Evolutionary conservation across 2,888 invertebrate genomes (phyloP).

Genomic region (Alloplasta piceator): DNA sequence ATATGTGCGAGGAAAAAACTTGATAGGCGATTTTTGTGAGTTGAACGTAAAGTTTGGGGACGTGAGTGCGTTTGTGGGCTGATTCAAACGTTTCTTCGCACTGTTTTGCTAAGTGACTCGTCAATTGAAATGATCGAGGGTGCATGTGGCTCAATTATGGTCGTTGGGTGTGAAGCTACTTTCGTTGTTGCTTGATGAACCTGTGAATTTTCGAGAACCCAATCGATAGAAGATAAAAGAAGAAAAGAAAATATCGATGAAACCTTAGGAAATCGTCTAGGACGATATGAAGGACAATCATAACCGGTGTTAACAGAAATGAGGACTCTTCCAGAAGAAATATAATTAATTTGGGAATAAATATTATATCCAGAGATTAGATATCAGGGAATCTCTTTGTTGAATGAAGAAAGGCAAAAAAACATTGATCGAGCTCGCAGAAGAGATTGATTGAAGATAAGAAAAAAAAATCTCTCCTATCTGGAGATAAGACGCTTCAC

Average conservation of each 20-base stretch:
- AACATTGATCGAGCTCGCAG: too few species aligned
- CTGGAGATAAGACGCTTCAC: neutral
- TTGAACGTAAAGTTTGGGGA: too few species aligned
- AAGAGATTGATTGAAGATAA: neutral
- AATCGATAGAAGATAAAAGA: conserved; percentile 1
- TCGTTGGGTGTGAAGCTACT: conserved; percentile 7
- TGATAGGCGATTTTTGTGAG: too few species aligned
- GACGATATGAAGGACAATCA: neutral
- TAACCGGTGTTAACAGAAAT: too few species aligned
- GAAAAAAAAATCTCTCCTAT: neutral
- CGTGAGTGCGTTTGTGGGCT: too few species aligned
- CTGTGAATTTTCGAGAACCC: neutral
- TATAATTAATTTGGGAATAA: too few species aligned
- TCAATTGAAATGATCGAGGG: conserved; percentile 55
- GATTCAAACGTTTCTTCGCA: neutral
- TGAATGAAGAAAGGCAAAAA: too few species aligned
- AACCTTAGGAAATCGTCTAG: neutral
- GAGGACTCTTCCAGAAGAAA: too few species aligned
- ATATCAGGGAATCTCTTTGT: too few species aligned
- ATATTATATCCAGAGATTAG: too few species aligned
- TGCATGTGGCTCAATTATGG: conserved; percentile 9
- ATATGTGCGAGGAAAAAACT: neutral
- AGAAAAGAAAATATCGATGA: neutral
- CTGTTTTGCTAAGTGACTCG: conserved; percentile 48
- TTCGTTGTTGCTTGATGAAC: neutral